phyloP scores from a whole-genome alignment of 1,140 invertebrate species.

The Elymnias hypermnestra region DNA sequence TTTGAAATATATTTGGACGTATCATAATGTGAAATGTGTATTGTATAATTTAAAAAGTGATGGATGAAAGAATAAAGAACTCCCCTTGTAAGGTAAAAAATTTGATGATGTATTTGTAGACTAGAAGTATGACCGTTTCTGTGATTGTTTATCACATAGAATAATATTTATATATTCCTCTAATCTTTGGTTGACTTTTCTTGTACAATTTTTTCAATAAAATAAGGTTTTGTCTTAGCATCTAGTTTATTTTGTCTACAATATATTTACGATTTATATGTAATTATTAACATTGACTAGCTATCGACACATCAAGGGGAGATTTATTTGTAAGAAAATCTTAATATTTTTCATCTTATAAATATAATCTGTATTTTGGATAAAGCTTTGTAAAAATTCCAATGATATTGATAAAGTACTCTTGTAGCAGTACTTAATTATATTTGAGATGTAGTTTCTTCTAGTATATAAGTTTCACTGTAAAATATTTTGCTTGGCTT shows the following conservation, averaged over 20 bases:
- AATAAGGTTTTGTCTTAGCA: slow-evolving; percentile 5
- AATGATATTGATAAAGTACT: too few species aligned
- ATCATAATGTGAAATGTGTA: slow-evolving; percentile 61
- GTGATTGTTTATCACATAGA: slow-evolving; percentile 3
- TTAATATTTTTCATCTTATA: slow-evolving; percentile 1
- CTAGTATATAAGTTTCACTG: slow-evolving; percentile 2
- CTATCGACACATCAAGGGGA: slow-evolving; percentile 23
- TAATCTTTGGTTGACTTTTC: slow-evolving; percentile 2
- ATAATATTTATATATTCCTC: slow-evolving; percentile 11
- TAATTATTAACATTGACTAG: slow-evolving; percentile 19
- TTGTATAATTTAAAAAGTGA: slow-evolving; percentile 56
- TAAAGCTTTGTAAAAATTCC: too few species aligned
- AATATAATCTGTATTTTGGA: too few species aligned
- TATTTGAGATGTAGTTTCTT: neutral
- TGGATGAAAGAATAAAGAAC: slow-evolving; percentile 66
- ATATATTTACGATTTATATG: slow-evolving; percentile 13
- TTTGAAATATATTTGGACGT: slow-evolving; percentile 48
- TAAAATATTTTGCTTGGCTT: slow-evolving; percentile 19
- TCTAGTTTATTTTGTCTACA: slow-evolving; percentile 10
- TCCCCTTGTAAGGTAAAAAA: slow-evolving; percentile 71
- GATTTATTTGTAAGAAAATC: slow-evolving; percentile 20
- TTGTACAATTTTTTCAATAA: slow-evolving; percentile 5
- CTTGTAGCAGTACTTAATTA: neutral
- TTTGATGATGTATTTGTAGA: slow-evolving; percentile 26
- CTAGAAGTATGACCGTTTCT: slow-evolving; percentile 13